These are phyloP conservation scores for Morinoia aosen DNA, from an alignment of 2,888 invertebrate species.

Conservation along the genomic window DNA sequence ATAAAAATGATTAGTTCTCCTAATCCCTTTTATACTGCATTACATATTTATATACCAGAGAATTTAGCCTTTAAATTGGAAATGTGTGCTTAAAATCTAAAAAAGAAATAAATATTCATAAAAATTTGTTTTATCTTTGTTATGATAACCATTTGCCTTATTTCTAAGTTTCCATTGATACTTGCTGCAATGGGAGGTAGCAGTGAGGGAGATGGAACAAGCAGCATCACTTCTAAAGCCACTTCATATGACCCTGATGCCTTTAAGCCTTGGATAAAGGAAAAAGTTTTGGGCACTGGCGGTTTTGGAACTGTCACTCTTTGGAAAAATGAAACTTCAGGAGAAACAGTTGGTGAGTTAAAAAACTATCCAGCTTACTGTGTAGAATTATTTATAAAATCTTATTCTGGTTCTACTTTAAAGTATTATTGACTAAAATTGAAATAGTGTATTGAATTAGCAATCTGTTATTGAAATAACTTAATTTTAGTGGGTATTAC, in stretches of 20 bases:
- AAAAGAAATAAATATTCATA: too few relatives aligned
- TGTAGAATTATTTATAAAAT: not conserved
- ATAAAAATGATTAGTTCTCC: too few relatives aligned
- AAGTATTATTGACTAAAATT: not conserved
- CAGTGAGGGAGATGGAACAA: constrained; percentile 52
- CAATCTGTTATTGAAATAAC: too few relatives aligned
- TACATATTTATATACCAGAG: too few relatives aligned
- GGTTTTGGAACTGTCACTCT: constrained; percentile 68
- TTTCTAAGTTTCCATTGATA: not conserved
- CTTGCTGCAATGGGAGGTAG: constrained; percentile 30
- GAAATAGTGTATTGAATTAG: too few relatives aligned
- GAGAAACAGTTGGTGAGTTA: constrained; percentile 63
- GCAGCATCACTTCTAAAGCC: constrained; percentile 43
- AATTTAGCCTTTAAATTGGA: too few relatives aligned
- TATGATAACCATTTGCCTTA: not conserved
- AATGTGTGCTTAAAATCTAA: not conserved
- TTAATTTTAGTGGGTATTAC: too few relatives aligned
- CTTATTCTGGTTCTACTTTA: not conserved
- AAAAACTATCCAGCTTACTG: not conserved
- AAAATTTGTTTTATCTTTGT: too few relatives aligned
- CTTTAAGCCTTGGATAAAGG: constrained; percentile 65
- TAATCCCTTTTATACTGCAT: too few relatives aligned
- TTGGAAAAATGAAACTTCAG: constrained; percentile 66
- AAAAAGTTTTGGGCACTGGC: constrained; percentile 66
- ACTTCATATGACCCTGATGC: constrained; percentile 39